These are phyloP conservation scores for Pogonomyrmex barbatus DNA, from an alignment of 1,140 invertebrate species.

Conservation along the genomic window DNA sequence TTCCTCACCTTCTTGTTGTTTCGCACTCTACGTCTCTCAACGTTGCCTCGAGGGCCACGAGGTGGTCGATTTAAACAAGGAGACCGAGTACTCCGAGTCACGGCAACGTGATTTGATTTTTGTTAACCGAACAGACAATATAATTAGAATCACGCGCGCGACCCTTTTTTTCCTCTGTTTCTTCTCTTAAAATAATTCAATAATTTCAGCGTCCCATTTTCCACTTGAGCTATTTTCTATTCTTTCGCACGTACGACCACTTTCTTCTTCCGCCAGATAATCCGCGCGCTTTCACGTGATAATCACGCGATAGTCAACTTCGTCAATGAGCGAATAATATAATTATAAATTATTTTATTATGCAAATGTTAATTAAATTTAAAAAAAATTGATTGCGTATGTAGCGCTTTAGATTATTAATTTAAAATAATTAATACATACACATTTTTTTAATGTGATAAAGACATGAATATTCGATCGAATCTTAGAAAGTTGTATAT, in stretches of 20 bases:
- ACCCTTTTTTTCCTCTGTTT: not conserved
- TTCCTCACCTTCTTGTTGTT: constrained; percentile 62
- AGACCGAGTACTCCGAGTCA: constrained; percentile 66
- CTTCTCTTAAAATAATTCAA: constrained; percentile 11
- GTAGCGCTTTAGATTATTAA: too few relatives aligned
- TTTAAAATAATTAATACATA: not conserved
- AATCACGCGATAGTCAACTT: not conserved
- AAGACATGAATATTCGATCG: not conserved
- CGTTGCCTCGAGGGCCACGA: constrained; percentile 59
- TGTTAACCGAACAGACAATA: constrained; percentile 13
- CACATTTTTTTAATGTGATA: not conserved
- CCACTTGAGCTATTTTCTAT: not conserved
- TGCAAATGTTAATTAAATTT: not conserved
- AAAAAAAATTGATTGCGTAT: too few relatives aligned
- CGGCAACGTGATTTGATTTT: constrained; percentile 64
- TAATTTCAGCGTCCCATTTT: not conserved
- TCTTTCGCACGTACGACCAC: not conserved
- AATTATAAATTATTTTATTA: too few relatives aligned
- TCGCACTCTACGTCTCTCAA: constrained; percentile 46
- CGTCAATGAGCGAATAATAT: too few relatives aligned
- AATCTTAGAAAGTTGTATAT: not conserved
- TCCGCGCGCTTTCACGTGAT: not conserved
- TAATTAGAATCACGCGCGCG: constrained; percentile 38
- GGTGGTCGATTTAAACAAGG: constrained; percentile 56
- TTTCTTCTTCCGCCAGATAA: not conserved